Evolutionary conservation across 1,140 invertebrate species (phyloP).

Genomic region (Riptortus pedestris): DNA sequence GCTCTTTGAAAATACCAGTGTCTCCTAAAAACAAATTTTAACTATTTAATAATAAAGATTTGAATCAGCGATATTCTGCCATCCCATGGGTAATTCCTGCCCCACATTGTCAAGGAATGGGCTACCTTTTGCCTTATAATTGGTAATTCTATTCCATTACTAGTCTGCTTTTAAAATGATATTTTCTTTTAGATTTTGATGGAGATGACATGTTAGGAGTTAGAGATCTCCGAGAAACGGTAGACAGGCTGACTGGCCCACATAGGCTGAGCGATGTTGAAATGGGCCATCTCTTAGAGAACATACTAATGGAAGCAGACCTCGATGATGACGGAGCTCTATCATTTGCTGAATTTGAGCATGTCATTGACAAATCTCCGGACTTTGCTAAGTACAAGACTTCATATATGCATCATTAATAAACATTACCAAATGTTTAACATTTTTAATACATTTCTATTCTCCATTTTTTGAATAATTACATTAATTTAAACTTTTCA

Average conservation of each 20-base stretch:
- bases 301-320: constrained; percentile 80
- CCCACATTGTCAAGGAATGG: no score
- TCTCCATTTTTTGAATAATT: no score
- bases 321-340: constrained; percentile 83
- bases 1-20: no score
- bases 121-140: no score
- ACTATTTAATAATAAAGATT: no score
- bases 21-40: no score
- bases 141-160: no score
- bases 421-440: no score
- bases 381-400: constrained; percentile 70
- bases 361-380: constrained; percentile 83
- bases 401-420: neutral
- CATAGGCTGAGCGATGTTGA: constrained; percentile 56
- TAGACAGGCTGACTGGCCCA: constrained; percentile 53
- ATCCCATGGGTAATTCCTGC: no score
- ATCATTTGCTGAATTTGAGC: constrained; percentile 90
- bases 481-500: constrained; percentile 20
- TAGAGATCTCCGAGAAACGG: constrained; percentile 60
- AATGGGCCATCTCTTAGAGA: constrained; percentile 58
- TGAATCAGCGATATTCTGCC: no score
- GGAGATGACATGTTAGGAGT: constrained; percentile 79
- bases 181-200: constrained; percentile 67
- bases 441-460: no score
- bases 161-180: no score